phyloP scores from a whole-genome alignment of 2,113 vertebrate species.

The Harpagus bidentatus region DNA sequence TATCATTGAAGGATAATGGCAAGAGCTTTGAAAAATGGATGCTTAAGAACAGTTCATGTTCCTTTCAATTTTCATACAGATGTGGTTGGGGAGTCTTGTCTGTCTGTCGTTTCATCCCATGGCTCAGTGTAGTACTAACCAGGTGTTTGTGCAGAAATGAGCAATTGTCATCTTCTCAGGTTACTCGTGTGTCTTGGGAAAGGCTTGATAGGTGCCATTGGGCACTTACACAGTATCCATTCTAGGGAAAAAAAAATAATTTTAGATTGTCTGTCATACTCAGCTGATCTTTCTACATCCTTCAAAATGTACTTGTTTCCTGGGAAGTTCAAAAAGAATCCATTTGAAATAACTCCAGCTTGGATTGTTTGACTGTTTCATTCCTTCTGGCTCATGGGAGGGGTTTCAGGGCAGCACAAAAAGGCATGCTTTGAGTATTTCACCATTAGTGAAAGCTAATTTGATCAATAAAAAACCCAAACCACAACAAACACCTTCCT shows the following conservation, averaged over 20 bases:
- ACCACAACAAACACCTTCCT: not conserved
- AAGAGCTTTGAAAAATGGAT: not conserved
- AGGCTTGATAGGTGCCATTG: not conserved
- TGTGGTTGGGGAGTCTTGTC: not conserved
- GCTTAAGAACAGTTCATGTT: not conserved
- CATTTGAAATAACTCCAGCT: not conserved
- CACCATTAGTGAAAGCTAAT: not conserved
- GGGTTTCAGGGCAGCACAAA: not conserved
- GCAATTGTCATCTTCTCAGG: not conserved
- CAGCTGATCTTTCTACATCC: not conserved
- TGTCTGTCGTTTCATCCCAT: not conserved
- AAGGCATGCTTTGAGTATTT: not conserved
- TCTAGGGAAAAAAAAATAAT: not conserved
- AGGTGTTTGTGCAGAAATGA: not conserved
- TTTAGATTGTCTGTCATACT: not conserved
- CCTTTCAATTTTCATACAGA: not conserved
- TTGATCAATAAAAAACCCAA: not conserved
- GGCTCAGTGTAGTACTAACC: not conserved
- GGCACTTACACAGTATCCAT: not conserved
- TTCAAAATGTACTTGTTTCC: not conserved
- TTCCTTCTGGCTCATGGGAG: not conserved
- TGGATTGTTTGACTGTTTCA: not conserved
- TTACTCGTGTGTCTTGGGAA: not conserved
- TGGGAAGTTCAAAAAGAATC: not conserved
- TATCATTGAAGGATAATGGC: not conserved